Conservation (phyloP, 2,113 vertebrate species). For the Gnathonemus longibarbis region DNA sequence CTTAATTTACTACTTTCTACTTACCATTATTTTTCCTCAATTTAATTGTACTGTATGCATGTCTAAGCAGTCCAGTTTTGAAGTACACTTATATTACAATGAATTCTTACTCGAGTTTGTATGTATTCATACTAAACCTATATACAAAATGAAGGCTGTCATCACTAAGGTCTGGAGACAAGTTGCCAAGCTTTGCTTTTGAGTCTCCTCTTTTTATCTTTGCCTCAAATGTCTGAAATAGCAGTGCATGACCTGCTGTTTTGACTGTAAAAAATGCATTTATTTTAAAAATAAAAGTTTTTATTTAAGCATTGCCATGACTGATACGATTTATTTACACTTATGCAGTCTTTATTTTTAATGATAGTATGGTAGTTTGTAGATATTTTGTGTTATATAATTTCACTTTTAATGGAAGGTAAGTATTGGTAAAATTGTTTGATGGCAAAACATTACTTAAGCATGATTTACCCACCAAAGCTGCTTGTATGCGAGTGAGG, state of each 20-base stretch:
- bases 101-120: conserved; percentile 20
- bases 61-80: conserved; percentile 13
- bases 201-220: conserved; percentile 42
- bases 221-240: conserved; percentile 50
- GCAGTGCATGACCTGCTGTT: conserved; percentile 61
- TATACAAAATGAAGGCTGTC: conserved; percentile 43
- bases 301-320: conserved; percentile 55
- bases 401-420: not conserved
- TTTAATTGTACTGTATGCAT: not conserved
- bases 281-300: conserved; percentile 70
- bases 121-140: conserved; percentile 16
- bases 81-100: conserved; percentile 19
- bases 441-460: not conserved
- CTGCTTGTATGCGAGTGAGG: not conserved
- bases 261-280: conserved; percentile 72
- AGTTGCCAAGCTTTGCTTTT: conserved; percentile 36
- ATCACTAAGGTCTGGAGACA: conserved; percentile 46
- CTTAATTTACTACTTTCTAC: conserved; percentile 30
- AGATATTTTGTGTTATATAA: not conserved
- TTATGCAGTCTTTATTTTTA: not conserved
- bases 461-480: not conserved
- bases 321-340: not conserved
- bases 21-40: not conserved
- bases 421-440: not conserved
- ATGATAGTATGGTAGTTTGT: not conserved